Evolutionary conservation across 2,888 invertebrate genomes (phyloP).

Genomic region (Lepidochrysops patricia): DNA sequence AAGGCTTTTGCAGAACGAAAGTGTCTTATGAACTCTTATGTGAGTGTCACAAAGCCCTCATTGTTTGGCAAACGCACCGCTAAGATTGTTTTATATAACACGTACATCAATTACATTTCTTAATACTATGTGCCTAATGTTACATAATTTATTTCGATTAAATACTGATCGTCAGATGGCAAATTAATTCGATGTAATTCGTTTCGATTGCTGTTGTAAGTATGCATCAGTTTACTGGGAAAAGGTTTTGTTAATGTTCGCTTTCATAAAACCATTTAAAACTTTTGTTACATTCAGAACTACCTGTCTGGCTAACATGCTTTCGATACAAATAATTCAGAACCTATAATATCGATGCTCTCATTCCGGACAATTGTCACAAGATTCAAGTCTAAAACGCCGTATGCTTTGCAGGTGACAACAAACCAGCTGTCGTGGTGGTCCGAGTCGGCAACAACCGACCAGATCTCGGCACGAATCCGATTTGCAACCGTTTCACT

Average conservation of each 20-base stretch:
- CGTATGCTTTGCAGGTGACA: slow-evolving; percentile 73
- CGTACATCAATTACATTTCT: not conserved
- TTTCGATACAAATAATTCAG: too few relatives aligned
- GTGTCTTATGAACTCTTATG: slow-evolving; percentile 20
- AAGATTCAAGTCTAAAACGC: too few relatives aligned
- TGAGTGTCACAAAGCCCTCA: slow-evolving; percentile 17
- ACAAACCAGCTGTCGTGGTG: slow-evolving; percentile 87
- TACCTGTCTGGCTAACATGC: too few relatives aligned
- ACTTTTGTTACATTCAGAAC: too few relatives aligned
- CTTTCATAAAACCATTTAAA: too few relatives aligned
- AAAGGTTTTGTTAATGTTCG: not conserved
- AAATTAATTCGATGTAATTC: not conserved
- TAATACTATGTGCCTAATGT: not conserved
- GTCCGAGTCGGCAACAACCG: slow-evolving; percentile 94
- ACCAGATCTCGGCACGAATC: slow-evolving; percentile 92
- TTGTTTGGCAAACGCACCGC: slow-evolving; percentile 1
- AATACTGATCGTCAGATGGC: not conserved
- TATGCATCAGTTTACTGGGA: not conserved
- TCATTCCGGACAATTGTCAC: too few relatives aligned
- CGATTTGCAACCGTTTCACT: slow-evolving; percentile 92
- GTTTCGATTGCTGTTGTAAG: not conserved
- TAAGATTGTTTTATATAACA: slow-evolving; percentile 2
- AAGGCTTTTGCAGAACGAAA: slow-evolving; percentile 31
- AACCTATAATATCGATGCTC: too few relatives aligned
- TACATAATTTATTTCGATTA: not conserved